These are phyloP conservation scores for Ferdinandea cuprea DNA, from an alignment of 2,888 invertebrate species.

Conservation along the genomic window DNA sequence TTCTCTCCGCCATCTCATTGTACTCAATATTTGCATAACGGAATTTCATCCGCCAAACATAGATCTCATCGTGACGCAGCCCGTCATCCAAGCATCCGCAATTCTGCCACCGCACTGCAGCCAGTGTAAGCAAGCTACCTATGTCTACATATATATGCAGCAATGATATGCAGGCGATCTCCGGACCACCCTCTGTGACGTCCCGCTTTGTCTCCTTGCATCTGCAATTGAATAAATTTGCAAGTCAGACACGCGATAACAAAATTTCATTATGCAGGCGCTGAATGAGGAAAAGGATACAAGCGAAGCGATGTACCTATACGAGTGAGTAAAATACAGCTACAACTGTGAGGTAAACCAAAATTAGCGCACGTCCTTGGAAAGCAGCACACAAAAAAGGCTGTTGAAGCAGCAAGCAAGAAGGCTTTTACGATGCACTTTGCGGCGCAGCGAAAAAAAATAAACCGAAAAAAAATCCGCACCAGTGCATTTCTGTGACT, in stretches of 20 bases:
- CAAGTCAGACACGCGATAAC: conserved; percentile 74
- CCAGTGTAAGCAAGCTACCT: conserved; percentile 26
- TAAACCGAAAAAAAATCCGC: conserved; percentile 5
- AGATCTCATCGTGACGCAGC: conserved; percentile 62
- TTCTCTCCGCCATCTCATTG: conserved; percentile 55
- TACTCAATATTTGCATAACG: conserved; percentile 62
- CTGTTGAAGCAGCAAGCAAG: conserved; percentile 3
- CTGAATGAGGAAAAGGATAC: conserved; percentile 68
- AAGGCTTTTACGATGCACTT: conserved; percentile 22
- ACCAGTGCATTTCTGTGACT: conserved; percentile 36
- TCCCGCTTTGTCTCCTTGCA: conserved; percentile 11
- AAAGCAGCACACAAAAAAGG: conserved; percentile 36
- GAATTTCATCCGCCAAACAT: conserved; percentile 57
- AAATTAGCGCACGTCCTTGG: conserved; percentile 72
- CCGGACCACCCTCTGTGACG: background rate
- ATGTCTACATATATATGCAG: too few relatives aligned
- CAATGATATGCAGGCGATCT: conserved; percentile 44
- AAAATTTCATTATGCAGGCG: conserved; percentile 55
- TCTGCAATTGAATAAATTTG: conserved; percentile 69
- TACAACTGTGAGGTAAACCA: conserved; percentile 9
- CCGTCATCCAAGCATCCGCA: conserved; percentile 52
- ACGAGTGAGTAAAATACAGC: background rate
- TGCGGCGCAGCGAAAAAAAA: too few relatives aligned
- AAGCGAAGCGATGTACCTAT: conserved; percentile 25
- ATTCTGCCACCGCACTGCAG: conserved; percentile 52